These are phyloP conservation scores for Lathamus discolor DNA, from an alignment of 2,113 vertebrate species.

Conservation along the genomic window DNA sequence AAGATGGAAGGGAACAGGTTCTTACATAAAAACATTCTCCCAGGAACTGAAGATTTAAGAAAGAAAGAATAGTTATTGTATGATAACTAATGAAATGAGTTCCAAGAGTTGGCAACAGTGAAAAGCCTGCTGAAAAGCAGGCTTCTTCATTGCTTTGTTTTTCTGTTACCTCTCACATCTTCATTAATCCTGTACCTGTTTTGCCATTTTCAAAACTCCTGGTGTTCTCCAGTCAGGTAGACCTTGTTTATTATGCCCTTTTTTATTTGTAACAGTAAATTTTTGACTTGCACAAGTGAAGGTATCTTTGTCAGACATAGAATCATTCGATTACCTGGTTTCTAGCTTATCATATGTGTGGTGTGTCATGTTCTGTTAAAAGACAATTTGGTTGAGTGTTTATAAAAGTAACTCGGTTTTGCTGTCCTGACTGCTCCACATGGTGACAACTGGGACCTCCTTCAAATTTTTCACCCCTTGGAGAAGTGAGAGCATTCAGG, in stretches of 20 bases:
- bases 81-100: neutral
- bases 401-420: neutral
- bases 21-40: neutral
- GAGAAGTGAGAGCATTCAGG: neutral
- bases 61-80: neutral
- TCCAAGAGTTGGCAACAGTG: neutral
- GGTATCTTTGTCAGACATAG: neutral
- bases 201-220: neutral
- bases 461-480: neutral
- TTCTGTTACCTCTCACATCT: neutral
- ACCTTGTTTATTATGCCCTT: neutral
- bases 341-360: fast-evolving
- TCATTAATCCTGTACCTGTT: neutral
- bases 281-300: neutral
- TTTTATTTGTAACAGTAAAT: neutral
- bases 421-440: neutral
- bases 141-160: neutral
- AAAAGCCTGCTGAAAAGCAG: neutral
- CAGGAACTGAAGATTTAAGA: neutral
- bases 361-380: neutral
- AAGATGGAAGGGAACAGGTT: neutral
- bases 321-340: neutral
- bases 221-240: neutral
- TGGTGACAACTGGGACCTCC: fast-evolving
- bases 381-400: neutral